Evolutionary conservation across 2,888 invertebrate genomes (phyloP), one percentile per base, ranked within the genome.

Genomic region (Lasioglossum lativentre): DNA sequence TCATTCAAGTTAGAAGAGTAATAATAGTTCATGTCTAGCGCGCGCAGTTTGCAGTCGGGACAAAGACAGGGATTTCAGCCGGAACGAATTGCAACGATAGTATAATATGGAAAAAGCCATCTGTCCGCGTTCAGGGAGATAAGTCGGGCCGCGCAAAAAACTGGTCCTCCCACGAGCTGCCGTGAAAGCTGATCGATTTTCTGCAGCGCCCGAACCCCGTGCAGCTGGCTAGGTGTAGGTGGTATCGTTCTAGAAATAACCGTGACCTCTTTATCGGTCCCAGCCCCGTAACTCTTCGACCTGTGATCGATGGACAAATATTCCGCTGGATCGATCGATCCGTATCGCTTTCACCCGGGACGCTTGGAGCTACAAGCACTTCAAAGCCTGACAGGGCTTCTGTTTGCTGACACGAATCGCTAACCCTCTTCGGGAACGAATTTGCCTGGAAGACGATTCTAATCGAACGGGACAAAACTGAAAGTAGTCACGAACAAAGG

Each of bases 221-320:
- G 70, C 85, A 78, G 78, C 79, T 63, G 74, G 19, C 19, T 66
- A 34, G 30, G 63, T 74, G 63, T 8, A 70, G 80, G 14, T 70
- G 80, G 73, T 82, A 40, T 70, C 78, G 45, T 75, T 59, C 88
- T 86, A 88, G 86, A 89, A 89, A 88, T 89, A 89, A 78, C 73
- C 82, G 73, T 75, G 86, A 84, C 80, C 86, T 27, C 66, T 86
- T 88, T 89, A 86, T 84, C 82, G 78, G 73, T 27, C 78, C n/a
- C 42, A 38, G 40, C 23, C n/a, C 73, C 70, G 52, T 27, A 74
- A 52, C 40, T 59, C 59, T 19, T 66, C 66, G 66, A 66, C 30
- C 30, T 14, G 66, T 16, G 66, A 66, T 66, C 66, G 66, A 27
- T 14, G 2, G 59, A 4, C 12, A 27, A 59, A 27, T 14, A 27